Evolutionary conservation across 2,888 invertebrate genomes (phyloP).

Genomic region (Drosophila merina): DNA sequence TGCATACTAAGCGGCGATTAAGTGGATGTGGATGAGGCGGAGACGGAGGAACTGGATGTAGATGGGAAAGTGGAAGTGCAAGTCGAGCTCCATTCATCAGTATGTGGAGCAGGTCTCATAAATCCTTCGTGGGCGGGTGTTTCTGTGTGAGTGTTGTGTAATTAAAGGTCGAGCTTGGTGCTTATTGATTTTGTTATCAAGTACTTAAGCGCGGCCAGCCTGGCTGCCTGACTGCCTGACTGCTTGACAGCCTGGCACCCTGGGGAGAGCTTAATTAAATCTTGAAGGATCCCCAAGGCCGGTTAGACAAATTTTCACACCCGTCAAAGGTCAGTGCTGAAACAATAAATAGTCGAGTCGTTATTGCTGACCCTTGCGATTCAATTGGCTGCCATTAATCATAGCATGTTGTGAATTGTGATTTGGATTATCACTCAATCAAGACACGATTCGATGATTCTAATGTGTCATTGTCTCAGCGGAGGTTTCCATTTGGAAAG

Average conservation of each 20-base stretch:
- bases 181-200: slow-evolving; percentile 69
- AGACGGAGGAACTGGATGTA: slow-evolving; percentile 12
- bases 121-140: slow-evolving; percentile 42
- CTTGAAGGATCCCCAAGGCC: slow-evolving; percentile 19
- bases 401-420: slow-evolving; percentile 56
- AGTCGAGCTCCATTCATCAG: slow-evolving; percentile 46
- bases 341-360: slow-evolving; percentile 60
- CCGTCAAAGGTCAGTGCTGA: slow-evolving; percentile 57
- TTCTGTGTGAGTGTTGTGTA: slow-evolving; percentile 47
- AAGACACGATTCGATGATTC: slow-evolving; percentile 53
- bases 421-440: slow-evolving; percentile 76
- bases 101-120: slow-evolving; percentile 64
- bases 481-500: slow-evolving; percentile 34
- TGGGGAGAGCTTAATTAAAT: slow-evolving; percentile 61
- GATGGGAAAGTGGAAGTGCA: slow-evolving; percentile 12
- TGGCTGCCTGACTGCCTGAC: too few species aligned
- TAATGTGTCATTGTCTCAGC: slow-evolving; percentile 69
- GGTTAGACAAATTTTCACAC: slow-evolving; percentile 13
- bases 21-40: slow-evolving; percentile 31
- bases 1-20: slow-evolving; percentile 76
- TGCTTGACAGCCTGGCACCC: slow-evolving; percentile 9
- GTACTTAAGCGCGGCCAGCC: slow-evolving; percentile 10
- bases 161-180: slow-evolving; percentile 63
- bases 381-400: slow-evolving; percentile 56
- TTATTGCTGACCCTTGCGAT: slow-evolving; percentile 1